These are phyloP conservation scores for Orientallactaga bullata DNA, from an alignment of 2,113 vertebrate species.

Conservation along the genomic window DNA sequence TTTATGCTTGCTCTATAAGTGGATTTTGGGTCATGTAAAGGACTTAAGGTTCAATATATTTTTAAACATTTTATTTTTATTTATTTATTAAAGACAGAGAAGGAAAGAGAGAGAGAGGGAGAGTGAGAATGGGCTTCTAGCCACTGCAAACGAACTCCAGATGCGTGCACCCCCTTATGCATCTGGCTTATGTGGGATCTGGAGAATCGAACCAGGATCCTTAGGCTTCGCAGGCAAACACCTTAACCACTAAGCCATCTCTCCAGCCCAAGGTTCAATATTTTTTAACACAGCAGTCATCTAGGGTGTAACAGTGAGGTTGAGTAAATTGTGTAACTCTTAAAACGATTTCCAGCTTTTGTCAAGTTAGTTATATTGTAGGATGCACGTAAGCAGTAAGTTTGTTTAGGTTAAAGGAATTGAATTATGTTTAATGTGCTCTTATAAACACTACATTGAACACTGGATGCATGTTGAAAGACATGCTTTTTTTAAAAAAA, in stretches of 20 bases:
- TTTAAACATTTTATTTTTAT: too few species aligned
- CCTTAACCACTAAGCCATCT: too few species aligned
- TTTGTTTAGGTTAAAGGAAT: slow-evolving; percentile 91
- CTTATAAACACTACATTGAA: slow-evolving; percentile 87
- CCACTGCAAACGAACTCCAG: too few species aligned
- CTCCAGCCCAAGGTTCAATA: too few species aligned
- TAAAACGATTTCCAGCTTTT: slow-evolving; percentile 88
- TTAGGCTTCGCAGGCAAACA: too few species aligned
- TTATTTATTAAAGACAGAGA: too few species aligned
- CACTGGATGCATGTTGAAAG: slow-evolving; percentile 88
- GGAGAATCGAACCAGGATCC: too few species aligned
- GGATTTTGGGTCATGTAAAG: slow-evolving; percentile 88
- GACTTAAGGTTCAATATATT: slow-evolving; percentile 85
- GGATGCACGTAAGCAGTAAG: slow-evolving; percentile 90
- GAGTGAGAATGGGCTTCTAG: too few species aligned
- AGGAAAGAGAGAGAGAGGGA: too few species aligned
- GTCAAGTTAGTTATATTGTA: slow-evolving; percentile 89
- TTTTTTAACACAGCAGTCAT: slow-evolving; percentile 87
- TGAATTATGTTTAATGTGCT: slow-evolving; percentile 90
- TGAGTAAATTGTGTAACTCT: slow-evolving; percentile 88
- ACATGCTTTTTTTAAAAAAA: slow-evolving; percentile 91
- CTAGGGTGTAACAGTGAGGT: slow-evolving; percentile 86
- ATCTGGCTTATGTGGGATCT: too few species aligned
- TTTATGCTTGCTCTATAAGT: slow-evolving; percentile 89
- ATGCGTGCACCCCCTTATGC: too few species aligned